Evolutionary conservation across 2,113 vertebrate genomes (phyloP).

Genomic region (Myotis lucifugus): DNA sequence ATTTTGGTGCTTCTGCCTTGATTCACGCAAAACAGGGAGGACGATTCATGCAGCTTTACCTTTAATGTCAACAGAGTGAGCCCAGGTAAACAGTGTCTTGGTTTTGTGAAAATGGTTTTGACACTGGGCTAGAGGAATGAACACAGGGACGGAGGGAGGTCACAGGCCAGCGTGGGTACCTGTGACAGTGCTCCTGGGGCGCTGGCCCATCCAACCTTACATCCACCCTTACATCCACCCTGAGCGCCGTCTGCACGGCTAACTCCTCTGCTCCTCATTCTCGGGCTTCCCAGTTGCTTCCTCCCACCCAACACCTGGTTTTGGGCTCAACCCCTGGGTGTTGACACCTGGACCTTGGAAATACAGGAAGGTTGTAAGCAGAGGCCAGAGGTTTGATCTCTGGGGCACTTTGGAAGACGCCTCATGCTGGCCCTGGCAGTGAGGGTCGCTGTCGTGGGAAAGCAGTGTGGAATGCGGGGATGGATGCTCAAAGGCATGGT

Average conservation of each 20-base stretch:
- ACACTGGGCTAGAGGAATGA: not conserved
- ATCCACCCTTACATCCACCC: not conserved
- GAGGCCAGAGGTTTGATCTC: not conserved
- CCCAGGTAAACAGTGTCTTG: not conserved
- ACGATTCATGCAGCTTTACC: not conserved
- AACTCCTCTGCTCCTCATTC: not conserved
- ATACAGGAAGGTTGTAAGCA: not conserved
- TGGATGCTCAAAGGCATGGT: not conserved
- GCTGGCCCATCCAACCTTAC: rapidly evolving
- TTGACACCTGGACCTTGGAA: not conserved
- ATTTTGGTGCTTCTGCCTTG: no score
- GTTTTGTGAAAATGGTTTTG: not conserved
- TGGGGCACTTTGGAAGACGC: not conserved
- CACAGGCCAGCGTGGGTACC: not conserved
- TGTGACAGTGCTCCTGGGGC: not conserved
- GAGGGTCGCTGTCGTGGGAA: not conserved
- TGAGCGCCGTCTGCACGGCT: not conserved
- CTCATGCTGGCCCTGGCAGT: not conserved
- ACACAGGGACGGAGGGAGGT: not conserved
- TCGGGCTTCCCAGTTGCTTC: not conserved
- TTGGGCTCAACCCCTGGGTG: not conserved
- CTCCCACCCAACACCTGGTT: not conserved
- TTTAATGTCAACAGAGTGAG: not conserved
- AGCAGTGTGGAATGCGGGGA: not conserved
- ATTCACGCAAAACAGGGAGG: not conserved